Percentiles rank a stretch among this genome's conserved stretches.
Conservation (phyloP, 2,888 invertebrate species). For the Adineta ricciae region DNA sequence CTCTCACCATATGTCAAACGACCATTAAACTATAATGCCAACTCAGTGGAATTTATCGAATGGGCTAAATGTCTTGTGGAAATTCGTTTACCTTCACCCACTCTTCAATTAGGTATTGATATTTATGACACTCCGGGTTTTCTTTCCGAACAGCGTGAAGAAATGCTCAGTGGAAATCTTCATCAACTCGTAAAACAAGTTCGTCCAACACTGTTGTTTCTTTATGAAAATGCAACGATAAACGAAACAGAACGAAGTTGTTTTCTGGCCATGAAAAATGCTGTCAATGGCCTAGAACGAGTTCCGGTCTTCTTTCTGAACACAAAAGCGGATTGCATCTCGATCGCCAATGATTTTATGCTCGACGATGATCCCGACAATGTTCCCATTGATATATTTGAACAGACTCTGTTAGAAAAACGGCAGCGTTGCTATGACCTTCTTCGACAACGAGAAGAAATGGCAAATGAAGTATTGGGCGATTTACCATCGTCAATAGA, state of each 20-base stretch:
- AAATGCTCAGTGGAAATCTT: not conserved
- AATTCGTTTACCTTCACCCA: not conserved
- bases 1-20: not conserved
- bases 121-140: not conserved
- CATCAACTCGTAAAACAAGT: not conserved
- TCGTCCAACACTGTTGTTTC: not conserved
- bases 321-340: not conserved
- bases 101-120: not conserved
- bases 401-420: not conserved
- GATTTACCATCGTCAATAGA: not conserved
- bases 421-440: not conserved
- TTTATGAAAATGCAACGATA: not conserved
- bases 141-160: not conserved
- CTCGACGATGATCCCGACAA: not conserved
- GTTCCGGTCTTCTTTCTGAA: not conserved
- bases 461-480: not conserved
- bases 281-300: not conserved
- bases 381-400: not conserved
- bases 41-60: not conserved
- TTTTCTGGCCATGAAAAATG: not conserved
- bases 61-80: not conserved
- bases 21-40: not conserved
- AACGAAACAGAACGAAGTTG: not conserved
- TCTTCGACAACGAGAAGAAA: not conserved
- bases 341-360: not conserved